phyloP scores from a whole-genome alignment of 2,113 vertebrate species.

The Prietella phreatophila region DNA sequence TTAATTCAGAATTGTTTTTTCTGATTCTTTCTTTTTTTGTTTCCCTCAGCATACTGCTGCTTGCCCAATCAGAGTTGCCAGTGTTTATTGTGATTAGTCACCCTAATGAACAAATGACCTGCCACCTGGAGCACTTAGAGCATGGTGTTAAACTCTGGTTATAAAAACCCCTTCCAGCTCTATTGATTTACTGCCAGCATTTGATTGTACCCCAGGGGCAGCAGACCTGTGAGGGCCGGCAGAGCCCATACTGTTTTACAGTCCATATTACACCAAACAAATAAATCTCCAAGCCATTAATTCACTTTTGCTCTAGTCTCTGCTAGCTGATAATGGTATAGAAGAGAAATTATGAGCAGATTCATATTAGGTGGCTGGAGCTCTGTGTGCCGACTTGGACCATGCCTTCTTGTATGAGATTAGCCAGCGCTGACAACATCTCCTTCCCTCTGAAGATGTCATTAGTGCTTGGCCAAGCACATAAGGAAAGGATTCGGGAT shows the following conservation, averaged over 20 bases:
- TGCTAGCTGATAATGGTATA: slow-evolving; percentile 64
- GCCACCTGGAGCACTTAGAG: slow-evolving; percentile 81
- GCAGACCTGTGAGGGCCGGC: slow-evolving; percentile 70
- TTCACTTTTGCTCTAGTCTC: slow-evolving; percentile 67
- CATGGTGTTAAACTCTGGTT: slow-evolving; percentile 76
- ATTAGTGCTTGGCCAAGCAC: slow-evolving; percentile 59
- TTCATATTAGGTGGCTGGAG: slow-evolving; percentile 62
- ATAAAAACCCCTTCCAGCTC: slow-evolving; percentile 78
- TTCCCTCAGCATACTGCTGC: slow-evolving; percentile 56
- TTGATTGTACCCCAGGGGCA: slow-evolving; percentile 82
- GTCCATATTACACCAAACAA: slow-evolving; percentile 81
- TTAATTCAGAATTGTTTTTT: slow-evolving; percentile 61
- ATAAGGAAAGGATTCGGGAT: slow-evolving; percentile 68
- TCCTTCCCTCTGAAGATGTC: slow-evolving; percentile 65
- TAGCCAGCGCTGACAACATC: slow-evolving; percentile 66
- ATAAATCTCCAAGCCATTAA: slow-evolving; percentile 82
- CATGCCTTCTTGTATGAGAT: slow-evolving; percentile 63
- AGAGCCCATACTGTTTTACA: slow-evolving; percentile 80
- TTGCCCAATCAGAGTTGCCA: slow-evolving; percentile 69
- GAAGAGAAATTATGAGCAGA: slow-evolving; percentile 58
- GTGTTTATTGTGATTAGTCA: slow-evolving; percentile 84
- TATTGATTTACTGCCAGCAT: slow-evolving; percentile 83
- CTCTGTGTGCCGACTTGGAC: slow-evolving; percentile 58
- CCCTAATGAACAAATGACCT: slow-evolving; percentile 83
- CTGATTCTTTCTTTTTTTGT: slow-evolving; percentile 53